Conservation (phyloP, 2,797 vertebrate genomes). For the Manis pentadactyla region DNA sequence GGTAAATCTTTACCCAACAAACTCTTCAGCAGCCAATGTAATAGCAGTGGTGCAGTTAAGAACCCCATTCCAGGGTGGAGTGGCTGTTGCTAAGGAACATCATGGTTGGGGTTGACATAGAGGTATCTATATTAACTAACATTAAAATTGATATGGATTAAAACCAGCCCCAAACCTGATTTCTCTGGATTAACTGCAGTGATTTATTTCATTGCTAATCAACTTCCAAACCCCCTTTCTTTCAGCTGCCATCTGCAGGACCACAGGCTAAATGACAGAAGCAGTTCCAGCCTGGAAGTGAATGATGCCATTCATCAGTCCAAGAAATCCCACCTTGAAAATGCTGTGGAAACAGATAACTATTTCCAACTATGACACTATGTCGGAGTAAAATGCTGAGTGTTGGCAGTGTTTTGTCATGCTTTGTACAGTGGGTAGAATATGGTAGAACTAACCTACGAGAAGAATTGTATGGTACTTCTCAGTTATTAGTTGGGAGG, state of each 20-base stretch:
- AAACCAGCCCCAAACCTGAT: conserved; percentile 22
- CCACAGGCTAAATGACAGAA: conserved; percentile 47
- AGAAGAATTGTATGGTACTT: too few relatives aligned
- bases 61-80: too few relatives aligned
- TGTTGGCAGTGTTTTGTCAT: background rate
- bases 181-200: conserved; percentile 31
- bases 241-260: conserved; percentile 39
- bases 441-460: too few relatives aligned
- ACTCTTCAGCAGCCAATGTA: too few relatives aligned
- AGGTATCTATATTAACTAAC: too few relatives aligned
- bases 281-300: background rate
- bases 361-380: background rate
- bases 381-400: conserved; percentile 26
- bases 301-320: conserved; percentile 47
- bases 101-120: too few relatives aligned
- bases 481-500: too few relatives aligned
- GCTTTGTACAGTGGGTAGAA: too few relatives aligned
- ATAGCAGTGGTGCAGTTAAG: too few relatives aligned
- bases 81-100: too few relatives aligned
- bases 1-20: too few relatives aligned
- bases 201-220: conserved; percentile 62
- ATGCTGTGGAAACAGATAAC: conserved; percentile 30
- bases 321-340: conserved; percentile 9
- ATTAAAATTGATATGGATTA: conserved; percentile 19
- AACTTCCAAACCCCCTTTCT: conserved; percentile 44